Percentiles rank a stretch among this genome's conserved stretches.
Conservation (phyloP, 2,113 vertebrate genomes). For the Charadrius vociferus region DNA sequence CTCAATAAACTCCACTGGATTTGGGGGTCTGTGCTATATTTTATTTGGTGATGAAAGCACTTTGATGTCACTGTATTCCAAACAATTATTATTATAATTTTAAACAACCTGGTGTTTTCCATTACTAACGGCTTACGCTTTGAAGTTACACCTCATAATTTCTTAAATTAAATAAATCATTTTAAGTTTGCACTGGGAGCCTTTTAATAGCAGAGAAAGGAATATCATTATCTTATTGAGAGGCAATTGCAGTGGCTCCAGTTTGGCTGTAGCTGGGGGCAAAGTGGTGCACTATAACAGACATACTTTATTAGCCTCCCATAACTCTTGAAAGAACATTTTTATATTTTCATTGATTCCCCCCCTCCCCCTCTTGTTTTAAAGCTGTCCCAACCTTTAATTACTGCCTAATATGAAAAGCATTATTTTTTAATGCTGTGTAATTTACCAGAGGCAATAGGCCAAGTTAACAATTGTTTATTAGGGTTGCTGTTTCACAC, state of each 20-base stretch:
- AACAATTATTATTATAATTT: constrained; percentile 90
- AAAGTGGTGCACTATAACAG: constrained; percentile 83
- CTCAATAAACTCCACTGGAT: constrained; percentile 75
- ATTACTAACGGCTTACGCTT: constrained; percentile 86
- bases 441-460: constrained; percentile 87
- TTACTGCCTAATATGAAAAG: constrained; percentile 91
- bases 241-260: constrained; percentile 88
- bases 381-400: constrained; percentile 88
- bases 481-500: constrained; percentile 84
- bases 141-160: constrained; percentile 91
- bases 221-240: constrained; percentile 93
- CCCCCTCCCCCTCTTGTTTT: constrained; percentile 82
- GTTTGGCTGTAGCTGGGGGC: constrained; percentile 87
- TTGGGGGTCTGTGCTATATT: constrained; percentile 76
- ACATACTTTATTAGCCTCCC: constrained; percentile 88
- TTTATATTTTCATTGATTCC: constrained; percentile 88
- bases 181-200: constrained; percentile 89
- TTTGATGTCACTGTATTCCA: constrained; percentile 86
- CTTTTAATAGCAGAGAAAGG: constrained; percentile 89
- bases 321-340: constrained; percentile 87
- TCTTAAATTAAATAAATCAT: constrained; percentile 91
- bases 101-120: constrained; percentile 89
- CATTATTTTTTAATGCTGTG: constrained; percentile 91
- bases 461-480: constrained; percentile 86
- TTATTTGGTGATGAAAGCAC: constrained; percentile 85